phyloP scores from a whole-genome alignment of 1,140 invertebrate species.

The Papilio xuthus region DNA sequence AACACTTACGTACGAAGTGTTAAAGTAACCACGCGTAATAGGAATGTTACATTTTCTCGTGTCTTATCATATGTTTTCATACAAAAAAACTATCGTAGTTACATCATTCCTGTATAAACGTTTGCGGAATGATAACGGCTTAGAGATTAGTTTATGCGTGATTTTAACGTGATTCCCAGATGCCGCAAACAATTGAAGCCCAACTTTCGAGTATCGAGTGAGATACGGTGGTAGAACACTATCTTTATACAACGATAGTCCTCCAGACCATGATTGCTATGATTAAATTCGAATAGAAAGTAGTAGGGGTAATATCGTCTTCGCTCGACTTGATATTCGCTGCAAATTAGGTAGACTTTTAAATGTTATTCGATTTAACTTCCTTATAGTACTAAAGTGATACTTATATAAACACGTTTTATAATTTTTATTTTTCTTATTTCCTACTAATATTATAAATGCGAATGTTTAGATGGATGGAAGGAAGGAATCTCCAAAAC shows the following conservation, averaged over 20 bases:
- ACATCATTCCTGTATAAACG: conserved; percentile 7
- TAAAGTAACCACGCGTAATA: neutral
- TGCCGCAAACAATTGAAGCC: neutral
- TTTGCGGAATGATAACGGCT: conserved; percentile 12
- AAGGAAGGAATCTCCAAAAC: too few relatives aligned
- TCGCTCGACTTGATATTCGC: too few relatives aligned
- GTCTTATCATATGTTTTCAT: neutral
- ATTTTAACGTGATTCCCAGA: conserved; percentile 20
- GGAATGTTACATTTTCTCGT: conserved; percentile 2
- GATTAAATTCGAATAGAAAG: neutral
- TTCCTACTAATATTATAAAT: too few relatives aligned
- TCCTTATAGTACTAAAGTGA: too few relatives aligned
- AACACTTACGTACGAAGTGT: neutral
- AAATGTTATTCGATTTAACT: too few relatives aligned
- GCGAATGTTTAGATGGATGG: too few relatives aligned
- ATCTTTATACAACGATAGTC: neutral
- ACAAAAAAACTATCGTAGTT: conserved; percentile 17
- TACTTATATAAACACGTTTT: too few relatives aligned
- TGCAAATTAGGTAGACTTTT: too few relatives aligned
- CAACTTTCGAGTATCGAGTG: neutral
- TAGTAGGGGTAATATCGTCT: neutral
- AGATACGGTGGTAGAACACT: neutral
- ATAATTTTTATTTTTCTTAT: too few relatives aligned
- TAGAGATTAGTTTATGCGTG: conserved; percentile 24
- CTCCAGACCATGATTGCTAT: neutral